phyloP scores from a whole-genome alignment of 2,888 invertebrate genomes.

The Acrobasis suavella region DNA sequence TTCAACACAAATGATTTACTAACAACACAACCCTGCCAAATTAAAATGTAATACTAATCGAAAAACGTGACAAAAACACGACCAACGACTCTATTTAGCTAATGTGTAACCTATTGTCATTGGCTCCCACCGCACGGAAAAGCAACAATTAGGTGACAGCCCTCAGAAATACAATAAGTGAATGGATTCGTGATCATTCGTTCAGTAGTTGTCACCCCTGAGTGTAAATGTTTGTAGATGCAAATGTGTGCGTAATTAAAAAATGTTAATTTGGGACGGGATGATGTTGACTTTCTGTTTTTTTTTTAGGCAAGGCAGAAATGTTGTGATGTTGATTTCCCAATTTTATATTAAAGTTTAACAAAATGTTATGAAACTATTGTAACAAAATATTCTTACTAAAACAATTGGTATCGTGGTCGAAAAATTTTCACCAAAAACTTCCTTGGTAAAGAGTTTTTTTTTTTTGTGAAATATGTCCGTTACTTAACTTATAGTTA shows the following conservation, averaged over 20 bases:
- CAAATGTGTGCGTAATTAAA: slow-evolving; percentile 19
- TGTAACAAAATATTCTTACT: no score
- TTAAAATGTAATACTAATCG: slow-evolving; percentile 53
- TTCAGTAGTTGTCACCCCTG: slow-evolving; percentile 18
- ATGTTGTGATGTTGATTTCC: no score
- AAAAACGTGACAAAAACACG: slow-evolving; percentile 43
- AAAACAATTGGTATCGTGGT: no score
- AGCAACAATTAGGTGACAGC: slow-evolving; percentile 17
- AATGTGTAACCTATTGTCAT: slow-evolving; percentile 38
- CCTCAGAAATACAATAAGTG: slow-evolving; percentile 12
- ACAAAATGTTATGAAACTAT: no score
- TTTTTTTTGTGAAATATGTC: no score
- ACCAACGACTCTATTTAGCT: slow-evolving; percentile 35
- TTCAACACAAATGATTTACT: slow-evolving; percentile 1
- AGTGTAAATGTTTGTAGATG: slow-evolving; percentile 10
- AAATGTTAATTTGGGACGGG: slow-evolving; percentile 7
- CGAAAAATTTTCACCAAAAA: no score
- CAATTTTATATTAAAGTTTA: background rate
- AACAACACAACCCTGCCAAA: slow-evolving; percentile 30
- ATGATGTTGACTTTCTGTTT: background rate
- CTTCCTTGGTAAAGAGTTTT: no score
- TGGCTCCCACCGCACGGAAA: slow-evolving; percentile 41
- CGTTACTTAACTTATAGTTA: no score
- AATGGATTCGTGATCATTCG: slow-evolving; percentile 10
- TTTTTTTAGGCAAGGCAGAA: background rate